A percentile compares a stretch with the other conserved stretches of the same genome.
phyloP scores from a whole-genome alignment of 2,888 invertebrate species.

The Fissipunctia ypsillon region DNA sequence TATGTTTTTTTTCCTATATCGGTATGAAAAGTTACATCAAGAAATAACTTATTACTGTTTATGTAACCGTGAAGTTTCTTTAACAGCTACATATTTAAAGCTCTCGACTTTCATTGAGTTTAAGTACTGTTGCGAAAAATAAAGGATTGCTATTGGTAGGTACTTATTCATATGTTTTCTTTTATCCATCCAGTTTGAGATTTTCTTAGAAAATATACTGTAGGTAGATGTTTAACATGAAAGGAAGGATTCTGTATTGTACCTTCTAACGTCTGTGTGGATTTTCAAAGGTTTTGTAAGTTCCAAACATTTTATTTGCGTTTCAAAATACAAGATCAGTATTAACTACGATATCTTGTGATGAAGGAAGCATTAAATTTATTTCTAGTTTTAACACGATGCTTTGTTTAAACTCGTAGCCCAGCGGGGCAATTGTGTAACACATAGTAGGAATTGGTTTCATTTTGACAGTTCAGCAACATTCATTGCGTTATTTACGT shows the following conservation, averaged over 20 bases:
- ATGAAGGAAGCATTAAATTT: background rate
- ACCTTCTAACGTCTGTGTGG: constrained; percentile 5
- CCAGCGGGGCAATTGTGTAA: too few species aligned
- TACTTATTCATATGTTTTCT: background rate
- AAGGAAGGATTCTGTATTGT: constrained; percentile 4
- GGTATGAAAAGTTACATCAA: background rate
- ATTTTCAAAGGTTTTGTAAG: constrained; percentile 2
- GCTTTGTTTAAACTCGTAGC: too few species aligned
- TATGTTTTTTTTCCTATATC: background rate
- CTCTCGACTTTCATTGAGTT: constrained; percentile 22
- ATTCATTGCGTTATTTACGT: too few species aligned
- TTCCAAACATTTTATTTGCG: constrained; percentile 6
- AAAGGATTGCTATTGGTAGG: background rate
- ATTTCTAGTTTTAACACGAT: background rate
- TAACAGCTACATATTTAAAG: constrained; percentile 34
- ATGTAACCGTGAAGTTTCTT: constrained; percentile 29
- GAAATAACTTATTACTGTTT: background rate
- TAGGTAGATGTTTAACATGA: constrained; percentile 24
- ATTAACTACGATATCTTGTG: background rate
- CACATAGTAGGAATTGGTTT: too few species aligned
- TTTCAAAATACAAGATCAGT: background rate
- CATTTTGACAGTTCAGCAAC: too few species aligned
- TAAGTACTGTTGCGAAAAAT: constrained; percentile 39
- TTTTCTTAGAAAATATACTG: constrained; percentile 23
- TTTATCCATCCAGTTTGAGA: constrained; percentile 13